These are phyloP conservation scores for Hystrix brachyura DNA, from an alignment of 2,113 vertebrate genomes.

Conservation along the genomic window DNA sequence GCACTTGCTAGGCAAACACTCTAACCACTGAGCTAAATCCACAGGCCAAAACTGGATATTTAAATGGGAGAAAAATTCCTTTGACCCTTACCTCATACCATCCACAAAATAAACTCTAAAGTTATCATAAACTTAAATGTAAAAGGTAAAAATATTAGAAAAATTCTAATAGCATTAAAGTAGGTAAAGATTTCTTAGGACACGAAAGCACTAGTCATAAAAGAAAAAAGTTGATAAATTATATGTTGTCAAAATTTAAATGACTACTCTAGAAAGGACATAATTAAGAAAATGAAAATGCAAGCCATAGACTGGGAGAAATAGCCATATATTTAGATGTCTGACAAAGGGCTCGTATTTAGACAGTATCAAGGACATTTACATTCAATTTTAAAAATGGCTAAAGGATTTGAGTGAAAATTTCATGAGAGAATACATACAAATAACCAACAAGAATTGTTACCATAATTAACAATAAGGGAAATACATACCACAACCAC, in stretches of 20 bases:
- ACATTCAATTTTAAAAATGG: not conserved
- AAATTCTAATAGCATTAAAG: not conserved
- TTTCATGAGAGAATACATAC: not conserved
- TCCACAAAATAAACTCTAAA: not conserved
- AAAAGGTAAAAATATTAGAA: not conserved
- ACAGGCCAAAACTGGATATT: not conserved
- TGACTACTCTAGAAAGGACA: not conserved
- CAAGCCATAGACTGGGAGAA: not conserved
- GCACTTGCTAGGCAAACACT: too few species aligned
- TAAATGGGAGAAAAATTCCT: not conserved
- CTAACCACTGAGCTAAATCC: too few species aligned
- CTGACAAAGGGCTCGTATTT: not conserved
- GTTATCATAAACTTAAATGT: not conserved
- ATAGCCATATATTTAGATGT: not conserved
- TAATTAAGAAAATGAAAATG: slow-evolving; percentile 30
- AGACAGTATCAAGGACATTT: not conserved
- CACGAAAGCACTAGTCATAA: slow-evolving; percentile 4
- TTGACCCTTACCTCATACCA: not conserved
- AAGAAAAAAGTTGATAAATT: not conserved
- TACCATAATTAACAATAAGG: not conserved
- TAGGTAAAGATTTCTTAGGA: slow-evolving; percentile 4
- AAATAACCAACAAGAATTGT: not conserved
- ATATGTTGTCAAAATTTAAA: slow-evolving; percentile 13
- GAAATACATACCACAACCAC: not conserved
- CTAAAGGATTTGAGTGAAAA: not conserved